Percentiles rank a stretch among this genome's conserved stretches.
Conservation (phyloP, 1,140 invertebrate species). For the Drosophila busckii region DNA sequence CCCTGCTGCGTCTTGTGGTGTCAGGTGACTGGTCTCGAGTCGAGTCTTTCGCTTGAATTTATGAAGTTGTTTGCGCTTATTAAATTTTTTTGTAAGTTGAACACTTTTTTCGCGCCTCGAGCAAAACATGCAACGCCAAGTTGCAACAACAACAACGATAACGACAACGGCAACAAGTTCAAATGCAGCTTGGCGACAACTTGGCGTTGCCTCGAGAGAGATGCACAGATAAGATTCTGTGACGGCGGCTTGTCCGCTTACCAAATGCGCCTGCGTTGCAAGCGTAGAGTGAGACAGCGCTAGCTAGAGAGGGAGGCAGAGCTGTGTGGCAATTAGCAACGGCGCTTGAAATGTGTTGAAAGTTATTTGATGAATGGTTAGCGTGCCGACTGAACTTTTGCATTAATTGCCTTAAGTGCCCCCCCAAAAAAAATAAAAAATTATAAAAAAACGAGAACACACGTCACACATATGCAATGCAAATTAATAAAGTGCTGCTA, state of each 20-base stretch:
- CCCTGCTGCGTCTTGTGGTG: too few relatives aligned
- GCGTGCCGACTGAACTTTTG: constrained; percentile 23
- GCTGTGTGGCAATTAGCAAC: constrained; percentile 49
- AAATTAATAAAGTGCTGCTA: too few relatives aligned
- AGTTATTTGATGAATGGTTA: constrained; percentile 72
- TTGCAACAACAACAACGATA: too few relatives aligned
- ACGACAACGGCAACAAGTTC: too few relatives aligned
- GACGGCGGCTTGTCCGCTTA: constrained; percentile 58
- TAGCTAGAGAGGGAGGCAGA: constrained; percentile 1
- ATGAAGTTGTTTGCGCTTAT: constrained; percentile 75
- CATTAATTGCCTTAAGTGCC: not conserved
- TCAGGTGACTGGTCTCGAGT: constrained; percentile 41
- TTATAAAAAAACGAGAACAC: too few relatives aligned
- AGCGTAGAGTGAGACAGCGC: too few relatives aligned
- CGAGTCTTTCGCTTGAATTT: constrained; percentile 38
- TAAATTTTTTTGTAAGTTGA: constrained; percentile 73
- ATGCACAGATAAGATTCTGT: constrained; percentile 74
- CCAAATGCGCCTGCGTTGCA: too few relatives aligned
- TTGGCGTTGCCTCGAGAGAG: constrained; percentile 62
- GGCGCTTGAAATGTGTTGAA: constrained; percentile 70
- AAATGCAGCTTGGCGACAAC: constrained; percentile 59
- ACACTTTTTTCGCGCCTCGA: constrained; percentile 49
- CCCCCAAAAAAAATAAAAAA: too few relatives aligned
- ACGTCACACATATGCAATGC: too few relatives aligned
- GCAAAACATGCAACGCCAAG: constrained; percentile 41